Conservation (phyloP, 2,888 invertebrate species). For the Monochamus alternatus region DNA sequence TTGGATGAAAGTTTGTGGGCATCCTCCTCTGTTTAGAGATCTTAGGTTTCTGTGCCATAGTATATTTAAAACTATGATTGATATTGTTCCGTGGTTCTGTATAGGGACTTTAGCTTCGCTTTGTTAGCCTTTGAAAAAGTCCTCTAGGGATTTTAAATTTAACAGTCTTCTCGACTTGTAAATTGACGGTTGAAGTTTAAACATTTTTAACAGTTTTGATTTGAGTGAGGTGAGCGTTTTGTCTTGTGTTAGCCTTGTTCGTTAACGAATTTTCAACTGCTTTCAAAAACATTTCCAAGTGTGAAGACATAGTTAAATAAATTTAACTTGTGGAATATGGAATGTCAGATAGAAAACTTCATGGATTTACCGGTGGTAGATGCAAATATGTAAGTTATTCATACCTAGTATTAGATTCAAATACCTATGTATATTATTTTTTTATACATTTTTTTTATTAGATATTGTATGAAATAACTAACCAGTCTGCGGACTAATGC, state of each 20-base stretch:
- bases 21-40: too few species aligned
- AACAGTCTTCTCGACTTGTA: too few species aligned
- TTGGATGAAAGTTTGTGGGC: too few species aligned
- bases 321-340: not conserved
- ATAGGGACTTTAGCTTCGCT: not conserved
- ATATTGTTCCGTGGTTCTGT: too few species aligned
- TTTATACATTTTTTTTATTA: too few species aligned
- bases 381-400: conserved; percentile 23
- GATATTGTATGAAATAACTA: not conserved
- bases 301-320: not conserved
- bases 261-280: too few species aligned
- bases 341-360: conserved; percentile 13
- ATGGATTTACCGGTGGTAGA: not conserved
- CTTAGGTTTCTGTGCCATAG: too few species aligned
- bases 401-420: not conserved
- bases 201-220: not conserved
- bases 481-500: too few species aligned
- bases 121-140: not conserved
- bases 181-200: not conserved
- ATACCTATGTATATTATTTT: not conserved
- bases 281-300: not conserved
- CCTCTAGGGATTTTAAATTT: not conserved
- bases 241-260: not conserved
- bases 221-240: not conserved
- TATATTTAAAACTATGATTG: too few species aligned